Base-by-base conservation (phyloP, 2,888 invertebrate species). In the Anthoptus insignis region DNA sequence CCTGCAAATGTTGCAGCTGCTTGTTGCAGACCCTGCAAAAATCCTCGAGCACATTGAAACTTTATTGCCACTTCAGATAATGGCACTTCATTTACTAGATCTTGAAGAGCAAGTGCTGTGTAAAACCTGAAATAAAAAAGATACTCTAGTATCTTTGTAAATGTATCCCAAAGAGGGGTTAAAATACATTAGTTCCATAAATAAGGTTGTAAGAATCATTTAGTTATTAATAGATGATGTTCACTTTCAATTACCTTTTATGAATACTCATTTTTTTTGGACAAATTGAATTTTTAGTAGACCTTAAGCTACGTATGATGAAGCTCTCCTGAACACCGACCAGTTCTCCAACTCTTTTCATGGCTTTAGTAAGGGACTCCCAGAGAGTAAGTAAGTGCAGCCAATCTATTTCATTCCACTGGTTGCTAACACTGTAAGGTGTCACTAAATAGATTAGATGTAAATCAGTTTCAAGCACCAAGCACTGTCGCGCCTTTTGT, bases 401-500 rank as follows among this genome's bases (percentile, higher is more conserved):
- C 97, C 97, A 97, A 81, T 99, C 98, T 53, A 98, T 93, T 77
- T 96, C 94, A 65, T 95, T 94, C 94, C 96, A 95, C 66, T 97
- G 97, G 79, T 96, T 96, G 75, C 97, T 96, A 24, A 97, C 96
- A 83, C 97, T 98, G 70, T 98, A 97, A 0, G 99, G 99, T 2
- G 99, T 99, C 42, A 99, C 99, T 78, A 99, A 93, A 87, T 99
- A 99, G 53, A 99, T 96, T 42, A 99, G 95, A 88, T 99, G 99
- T 2, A 99, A 94, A 78, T 99, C 99, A 60, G 97, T 98, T 82
- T 99, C 98, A 11, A 99, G 89, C 0, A 98, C 98, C 81, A 99
- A 96, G 80, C 97, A 97, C 76, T 97, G 96, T 8, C 98, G 94
- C 0, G 99, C 98, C 84, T 96, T 97, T 84, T 98, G 97, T 24